These are phyloP conservation scores for Oryzias celebensis DNA, from an alignment of 2,113 vertebrate genomes.

Conservation along the genomic window DNA sequence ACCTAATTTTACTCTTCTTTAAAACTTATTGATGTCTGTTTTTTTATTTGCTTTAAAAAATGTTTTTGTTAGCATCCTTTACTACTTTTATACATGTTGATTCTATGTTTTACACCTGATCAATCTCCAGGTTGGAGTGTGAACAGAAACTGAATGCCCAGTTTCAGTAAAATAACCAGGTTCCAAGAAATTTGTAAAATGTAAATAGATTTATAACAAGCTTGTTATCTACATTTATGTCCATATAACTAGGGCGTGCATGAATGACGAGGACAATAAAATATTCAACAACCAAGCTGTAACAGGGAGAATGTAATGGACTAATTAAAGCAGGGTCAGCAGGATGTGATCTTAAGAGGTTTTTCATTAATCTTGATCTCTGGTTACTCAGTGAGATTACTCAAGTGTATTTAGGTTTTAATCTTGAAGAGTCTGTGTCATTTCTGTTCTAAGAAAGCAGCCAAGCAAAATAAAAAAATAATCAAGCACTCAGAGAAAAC, in stretches of 20 bases:
- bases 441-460: conserved; percentile 16
- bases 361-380: conserved; percentile 53
- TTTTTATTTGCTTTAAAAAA: no score
- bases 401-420: conserved; percentile 16
- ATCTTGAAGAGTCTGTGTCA: conserved; percentile 27
- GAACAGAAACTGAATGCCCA: conserved; percentile 8
- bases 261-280: conserved; percentile 1
- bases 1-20: no score
- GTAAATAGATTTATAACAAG: not conserved
- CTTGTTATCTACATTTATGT: not conserved
- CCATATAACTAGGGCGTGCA: conserved; percentile 7
- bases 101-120: not conserved
- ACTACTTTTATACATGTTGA: no score
- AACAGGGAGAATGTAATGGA: not conserved
- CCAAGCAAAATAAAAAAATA: not conserved
- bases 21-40: no score
- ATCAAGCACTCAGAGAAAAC: no score
- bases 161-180: conserved; percentile 6
- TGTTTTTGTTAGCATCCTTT: no score
- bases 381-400: conserved; percentile 36
- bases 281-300: conserved; percentile 13
- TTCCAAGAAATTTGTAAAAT: conserved; percentile 14
- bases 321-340: conserved; percentile 8
- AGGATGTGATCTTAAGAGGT: conserved; percentile 35
- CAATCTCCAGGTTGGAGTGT: not conserved